A percentile compares a stretch with the other conserved stretches of the same genome.
Conservation (phyloP, 2,888 invertebrate genomes). For the Chaetoderma sp. region DNA sequence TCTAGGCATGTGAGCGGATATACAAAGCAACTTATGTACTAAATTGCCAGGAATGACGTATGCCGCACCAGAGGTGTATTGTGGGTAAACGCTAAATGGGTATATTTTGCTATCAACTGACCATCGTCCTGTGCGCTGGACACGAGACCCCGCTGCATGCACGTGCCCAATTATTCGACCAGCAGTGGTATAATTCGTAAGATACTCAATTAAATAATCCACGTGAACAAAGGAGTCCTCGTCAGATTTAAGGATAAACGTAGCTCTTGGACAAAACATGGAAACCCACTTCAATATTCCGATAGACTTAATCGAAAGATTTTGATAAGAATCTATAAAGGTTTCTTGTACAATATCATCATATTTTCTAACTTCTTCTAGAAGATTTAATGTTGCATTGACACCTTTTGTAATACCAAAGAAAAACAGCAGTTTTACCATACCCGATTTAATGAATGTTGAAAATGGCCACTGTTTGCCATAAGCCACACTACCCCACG, state of each 20-base stretch:
- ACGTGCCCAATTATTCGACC: no score
- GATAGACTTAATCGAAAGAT: not conserved
- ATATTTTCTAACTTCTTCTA: not conserved
- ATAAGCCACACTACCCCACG: not conserved
- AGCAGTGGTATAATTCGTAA: not conserved
- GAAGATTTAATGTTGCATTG: not conserved
- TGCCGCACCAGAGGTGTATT: not conserved
- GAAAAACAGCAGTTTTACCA: not conserved
- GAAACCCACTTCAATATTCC: not conserved
- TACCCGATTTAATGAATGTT: not conserved
- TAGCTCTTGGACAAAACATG: not conserved
- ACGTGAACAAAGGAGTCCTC: not conserved
- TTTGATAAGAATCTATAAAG: conserved; percentile 1
- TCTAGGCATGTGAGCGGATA: not conserved
- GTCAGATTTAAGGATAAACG: conserved; percentile 1
- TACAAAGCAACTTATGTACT: not conserved
- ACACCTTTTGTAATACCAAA: not conserved
- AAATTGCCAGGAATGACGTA: not conserved
- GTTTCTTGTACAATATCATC: conserved; percentile 4
- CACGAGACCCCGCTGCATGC: no score
- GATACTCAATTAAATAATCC: not conserved
- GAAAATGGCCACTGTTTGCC: not conserved
- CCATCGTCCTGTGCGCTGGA: not conserved
- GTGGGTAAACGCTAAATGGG: not conserved
- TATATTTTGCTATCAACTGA: not conserved